A percentile compares a stretch with the other conserved stretches of the same genome.
These are phyloP conservation scores for Cherax destructor DNA, from an alignment of 1,140 invertebrate species.

Conservation along the genomic window DNA sequence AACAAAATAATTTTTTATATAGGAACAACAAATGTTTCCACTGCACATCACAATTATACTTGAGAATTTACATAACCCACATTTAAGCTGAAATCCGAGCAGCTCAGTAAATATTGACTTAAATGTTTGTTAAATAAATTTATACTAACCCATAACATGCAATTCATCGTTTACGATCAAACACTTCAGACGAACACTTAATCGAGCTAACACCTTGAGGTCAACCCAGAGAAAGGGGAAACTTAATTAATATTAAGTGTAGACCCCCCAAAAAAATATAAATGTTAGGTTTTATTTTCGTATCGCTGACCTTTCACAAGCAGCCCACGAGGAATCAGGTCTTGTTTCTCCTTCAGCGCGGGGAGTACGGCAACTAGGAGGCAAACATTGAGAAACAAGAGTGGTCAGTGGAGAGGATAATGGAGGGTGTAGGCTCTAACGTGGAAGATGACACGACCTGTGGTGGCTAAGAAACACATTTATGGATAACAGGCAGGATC, in stretches of 20 bases:
- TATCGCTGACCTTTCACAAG: neutral
- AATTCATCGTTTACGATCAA: neutral
- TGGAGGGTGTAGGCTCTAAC: too few species aligned
- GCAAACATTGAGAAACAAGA: neutral
- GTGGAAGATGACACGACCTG: too few species aligned
- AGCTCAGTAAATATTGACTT: too few species aligned
- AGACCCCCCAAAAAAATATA: neutral
- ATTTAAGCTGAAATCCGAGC: too few species aligned
- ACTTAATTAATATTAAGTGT: neutral
- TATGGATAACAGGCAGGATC: too few species aligned
- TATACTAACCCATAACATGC: neutral
- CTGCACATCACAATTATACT: too few species aligned
- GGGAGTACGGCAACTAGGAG: neutral
- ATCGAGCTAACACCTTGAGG: neutral
- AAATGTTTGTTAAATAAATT: too few species aligned
- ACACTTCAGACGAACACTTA: neutral
- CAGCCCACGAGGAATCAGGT: neutral
- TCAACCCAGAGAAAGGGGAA: neutral
- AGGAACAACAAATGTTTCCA: too few species aligned
- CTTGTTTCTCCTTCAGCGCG: neutral
- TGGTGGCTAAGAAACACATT: too few species aligned
- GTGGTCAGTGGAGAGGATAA: neutral
- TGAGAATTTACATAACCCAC: too few species aligned
- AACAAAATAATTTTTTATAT: too few species aligned
- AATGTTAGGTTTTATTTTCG: neutral